Evolutionary conservation across 2,888 invertebrate genomes (phyloP), one percentile per base, ranked within the genome.

Genomic region (Chironomus riparius): DNA sequence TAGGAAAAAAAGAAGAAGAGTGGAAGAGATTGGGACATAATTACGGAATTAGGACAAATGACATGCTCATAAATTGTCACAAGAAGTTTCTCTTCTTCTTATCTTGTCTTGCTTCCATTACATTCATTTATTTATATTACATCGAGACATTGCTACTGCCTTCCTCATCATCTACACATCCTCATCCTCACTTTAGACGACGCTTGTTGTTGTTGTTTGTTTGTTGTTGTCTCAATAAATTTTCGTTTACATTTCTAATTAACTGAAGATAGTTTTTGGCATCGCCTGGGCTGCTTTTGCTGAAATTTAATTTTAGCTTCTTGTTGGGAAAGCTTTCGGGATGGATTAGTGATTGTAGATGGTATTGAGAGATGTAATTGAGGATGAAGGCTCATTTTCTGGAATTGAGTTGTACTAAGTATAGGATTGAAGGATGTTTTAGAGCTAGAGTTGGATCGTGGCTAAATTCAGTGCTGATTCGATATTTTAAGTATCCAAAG

Each of bases 211-310:
- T 38, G 38, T 38, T 38, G 38, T 38, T n/a, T n/a, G 15, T 15
- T 18, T 24, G 65, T 24, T 65, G 65, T 65, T 71, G 71, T 71
- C 71, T 50, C 48, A 50, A 56, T 56, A 22, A 56, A 71, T 71
- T 71, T 71, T 71, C 71, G 71, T 71, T 71, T 56, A 71, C 71
- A 56, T 56, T 71, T 56, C 50, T 71, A 71, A 71, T 71, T 71
- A 71, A 56, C 56, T 56, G 56, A 71, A 50, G 61, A 71, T 56
- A 71, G 21, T 50, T 71, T 71, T 56, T 71, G 71, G 71, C 71
- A 71, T 22, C 24, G 13, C 7, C 13, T 38, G 6, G 10, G 70
- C n/a, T 18, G 56, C n/a, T 47, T 13, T 47, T 50, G 12, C 21
- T 69, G 12, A 21, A 47, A 50, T 56, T 13, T 22, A 22, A 56